Conservation (phyloP, 2,797 vertebrate genomes). For the Pogonophryne albipinna region DNA sequence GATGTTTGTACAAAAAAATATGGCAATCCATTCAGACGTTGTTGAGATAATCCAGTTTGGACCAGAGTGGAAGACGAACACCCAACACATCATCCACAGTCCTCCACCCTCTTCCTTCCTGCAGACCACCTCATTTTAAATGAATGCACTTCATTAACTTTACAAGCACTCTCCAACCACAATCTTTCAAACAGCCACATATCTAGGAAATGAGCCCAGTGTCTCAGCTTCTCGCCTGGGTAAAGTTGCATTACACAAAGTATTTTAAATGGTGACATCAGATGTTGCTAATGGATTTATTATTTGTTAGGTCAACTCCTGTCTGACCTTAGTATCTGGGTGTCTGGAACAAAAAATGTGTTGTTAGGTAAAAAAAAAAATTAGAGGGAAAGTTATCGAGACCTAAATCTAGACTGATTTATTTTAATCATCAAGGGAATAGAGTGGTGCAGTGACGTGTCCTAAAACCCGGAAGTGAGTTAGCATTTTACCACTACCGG, state of each 20-base stretch:
- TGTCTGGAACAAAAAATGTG: not conserved
- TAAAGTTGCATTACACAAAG: slow-evolving; percentile 13
- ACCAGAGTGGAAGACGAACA: not conserved
- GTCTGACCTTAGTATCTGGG: slow-evolving; percentile 5
- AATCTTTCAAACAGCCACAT: slow-evolving; percentile 36
- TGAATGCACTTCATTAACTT: slow-evolving; percentile 28
- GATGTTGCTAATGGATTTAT: slow-evolving; percentile 25
- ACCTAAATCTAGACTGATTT: not conserved
- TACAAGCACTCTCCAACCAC: slow-evolving; percentile 1
- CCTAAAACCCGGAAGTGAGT: too few species aligned
- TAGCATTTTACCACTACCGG: too few species aligned
- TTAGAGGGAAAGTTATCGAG: not conserved
- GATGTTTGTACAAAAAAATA: not conserved
- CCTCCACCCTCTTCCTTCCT: not conserved
- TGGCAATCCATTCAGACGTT: not conserved
- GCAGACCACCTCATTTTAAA: slow-evolving; percentile 13
- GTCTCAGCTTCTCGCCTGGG: slow-evolving; percentile 9
- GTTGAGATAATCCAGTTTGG: not conserved
- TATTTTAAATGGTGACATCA: slow-evolving; percentile 34
- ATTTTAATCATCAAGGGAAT: not conserved
- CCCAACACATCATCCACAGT: not conserved
- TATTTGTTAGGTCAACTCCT: not conserved
- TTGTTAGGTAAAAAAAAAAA: not conserved
- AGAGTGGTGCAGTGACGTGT: too few species aligned
- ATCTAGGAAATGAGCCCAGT: slow-evolving; percentile 23